These are phyloP conservation scores for Melangyna quadrimaculata DNA, from an alignment of 2,888 invertebrate genomes.

Conservation along the genomic window DNA sequence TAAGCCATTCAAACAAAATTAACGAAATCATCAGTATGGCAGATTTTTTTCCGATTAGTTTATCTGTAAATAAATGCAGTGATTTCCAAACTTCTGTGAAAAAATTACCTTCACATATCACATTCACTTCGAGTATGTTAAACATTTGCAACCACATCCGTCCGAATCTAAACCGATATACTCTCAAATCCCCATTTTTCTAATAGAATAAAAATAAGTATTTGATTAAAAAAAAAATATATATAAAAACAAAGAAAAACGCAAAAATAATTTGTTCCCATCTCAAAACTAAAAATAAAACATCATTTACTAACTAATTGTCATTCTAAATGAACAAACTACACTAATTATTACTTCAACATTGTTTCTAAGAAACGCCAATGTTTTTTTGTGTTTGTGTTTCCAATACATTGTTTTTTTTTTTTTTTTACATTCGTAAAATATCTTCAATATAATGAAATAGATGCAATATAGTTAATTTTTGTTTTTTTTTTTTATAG, in stretches of 20 bases:
- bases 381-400: constrained; percentile 45
- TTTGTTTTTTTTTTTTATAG: constrained; percentile 6
- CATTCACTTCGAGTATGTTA: too few species aligned
- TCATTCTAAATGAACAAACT: constrained; percentile 21
- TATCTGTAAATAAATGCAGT: too few species aligned
- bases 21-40: too few species aligned
- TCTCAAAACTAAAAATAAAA: background rate
- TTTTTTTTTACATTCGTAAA: constrained; percentile 34
- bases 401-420: constrained; percentile 49
- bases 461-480: constrained; percentile 4
- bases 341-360: constrained; percentile 29
- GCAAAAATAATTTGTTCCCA: constrained; percentile 12
- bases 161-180: background rate
- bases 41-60: too few species aligned
- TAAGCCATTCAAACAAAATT: too few species aligned
- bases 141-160: background rate
- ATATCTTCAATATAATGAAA: background rate
- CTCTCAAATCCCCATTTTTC: background rate
- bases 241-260: background rate
- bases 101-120: too few species aligned
- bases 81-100: too few species aligned
- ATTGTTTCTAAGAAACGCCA: constrained; percentile 59
- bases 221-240: background rate
- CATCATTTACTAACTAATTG: background rate
- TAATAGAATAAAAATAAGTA: background rate